Base-by-base conservation (phyloP, 2,888 invertebrate genomes). In the Aleiodes alternator region DNA sequence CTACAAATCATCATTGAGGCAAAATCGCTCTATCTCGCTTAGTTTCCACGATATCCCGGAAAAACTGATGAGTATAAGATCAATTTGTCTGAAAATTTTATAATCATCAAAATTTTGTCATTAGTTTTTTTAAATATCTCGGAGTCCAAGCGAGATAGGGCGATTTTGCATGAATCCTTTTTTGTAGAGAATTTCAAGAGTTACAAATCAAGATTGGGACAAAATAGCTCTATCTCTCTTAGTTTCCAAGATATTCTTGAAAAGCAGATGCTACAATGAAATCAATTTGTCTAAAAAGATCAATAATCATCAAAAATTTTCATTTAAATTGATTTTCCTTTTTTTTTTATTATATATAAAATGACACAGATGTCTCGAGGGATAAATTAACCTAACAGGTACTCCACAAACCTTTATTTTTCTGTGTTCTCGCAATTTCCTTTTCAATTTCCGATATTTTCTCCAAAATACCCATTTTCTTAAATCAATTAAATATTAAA, bases 361-460 rank as follows among this genome's bases (percentile, higher is more conserved):
- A 7, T 38, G 50, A 31, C 29, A 16, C 59, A 55, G 53, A 72
- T 78, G 74, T 75, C 72, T 43, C 77, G 73, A 55, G 57, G 14
- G 23, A 50, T 34, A 57, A 31, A 72, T 69, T 68, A 56, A 79
- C 74, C 70, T 61, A 61, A 23, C 66, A 59, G 34, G 6, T 31
- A 43, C 14, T 29, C 56, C 29, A 79, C 79, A 50, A 82, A 98
- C 98, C 98, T 95, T 99, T 99, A 91, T 99, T 99, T 91, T 99
- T 99, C 89, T 99, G 99, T 16, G 99, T 99, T 83, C 98, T 93
- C 14, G 97, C 96, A 81, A 99, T 99, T 94, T 99, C 99, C 87
- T 95, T 96, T 90, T 99, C 99, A 80, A 99, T 98, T 92, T 99
- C 99, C 5, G 97, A 95, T 90, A 99, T 99, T 93, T 98, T 99